Evolutionary conservation across 1,140 invertebrate species (phyloP), one percentile per base, ranked within the genome.

Genomic region (Drosophila ficusphila): DNA sequence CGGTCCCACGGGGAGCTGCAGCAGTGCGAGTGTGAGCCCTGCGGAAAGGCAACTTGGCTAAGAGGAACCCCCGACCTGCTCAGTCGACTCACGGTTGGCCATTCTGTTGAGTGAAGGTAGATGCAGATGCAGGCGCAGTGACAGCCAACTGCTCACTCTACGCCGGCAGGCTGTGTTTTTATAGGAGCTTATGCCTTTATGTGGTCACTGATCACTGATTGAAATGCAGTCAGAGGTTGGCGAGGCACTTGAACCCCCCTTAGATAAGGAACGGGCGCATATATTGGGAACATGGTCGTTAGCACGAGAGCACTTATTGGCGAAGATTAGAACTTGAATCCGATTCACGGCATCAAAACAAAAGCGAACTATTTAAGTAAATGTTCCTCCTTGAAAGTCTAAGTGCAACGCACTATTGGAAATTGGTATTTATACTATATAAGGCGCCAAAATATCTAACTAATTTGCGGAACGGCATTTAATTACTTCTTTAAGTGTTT

Each of bases 1-100:
- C 18, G 92, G 92, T 4, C 94, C 93, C 19, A 97, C 96, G 23
- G 93, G 92, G 69, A 98, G 91, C 90, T 99, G 97, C 11, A 97
- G 93, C 49, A 98, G 85, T n/a, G 95, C 97, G 65, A 98, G 73
- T 60, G 93, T 92, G 21, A 95, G 62, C 34, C 73, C 89, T 90
- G 36, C 9, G 9, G 47, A 39, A 27, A 21, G 7, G n/a, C 12
- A 4, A 41, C 16, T 25, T 19, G 18, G 39, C 61, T 19, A 60
- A 49, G 54, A 46, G 38, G n/a, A 16, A 0, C 42, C 25, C 41
- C 42, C 49, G 29, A n/a, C n/a, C n/a, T 7, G 11, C 16, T 18
- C 4, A n/a, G 3, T 8, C 2, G 6, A 41, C 76, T 57, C 38
- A 79, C 76, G 79, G 33, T 79, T 76, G 25, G 31, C 44, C 39